phyloP scores from a whole-genome alignment of 2,113 vertebrate species.

The Periophthalmus modestus region DNA sequence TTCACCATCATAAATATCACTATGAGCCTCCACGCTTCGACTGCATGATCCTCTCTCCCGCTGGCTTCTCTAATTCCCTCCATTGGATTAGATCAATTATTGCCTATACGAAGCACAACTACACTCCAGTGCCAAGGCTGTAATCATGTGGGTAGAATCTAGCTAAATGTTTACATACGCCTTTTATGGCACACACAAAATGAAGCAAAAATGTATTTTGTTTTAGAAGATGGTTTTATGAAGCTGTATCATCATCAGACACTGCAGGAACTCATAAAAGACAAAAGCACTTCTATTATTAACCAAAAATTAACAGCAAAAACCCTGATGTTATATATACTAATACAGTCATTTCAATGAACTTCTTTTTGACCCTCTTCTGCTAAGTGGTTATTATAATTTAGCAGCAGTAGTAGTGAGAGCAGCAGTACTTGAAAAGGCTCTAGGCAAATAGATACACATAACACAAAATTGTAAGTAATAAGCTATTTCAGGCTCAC shows the following conservation, averaged over 20 bases:
- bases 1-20: slow-evolving; percentile 36
- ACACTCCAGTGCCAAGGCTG: not conserved
- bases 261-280: slow-evolving; percentile 12
- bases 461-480: too few relatives aligned
- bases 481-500: too few relatives aligned
- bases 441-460: too few relatives aligned
- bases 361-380: not conserved
- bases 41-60: slow-evolving; percentile 14
- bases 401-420: too few relatives aligned
- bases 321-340: not conserved
- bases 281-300: not conserved
- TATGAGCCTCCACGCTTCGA: slow-evolving; percentile 25
- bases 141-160: slow-evolving; percentile 1
- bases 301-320: not conserved
- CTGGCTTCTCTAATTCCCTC: slow-evolving; percentile 19
- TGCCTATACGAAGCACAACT: not conserved
- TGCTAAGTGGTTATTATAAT: too few relatives aligned
- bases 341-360: not conserved
- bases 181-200: slow-evolving; percentile 1
- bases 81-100: slow-evolving; percentile 12
- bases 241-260: slow-evolving; percentile 25
- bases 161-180: slow-evolving; percentile 7
- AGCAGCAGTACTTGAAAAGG: too few relatives aligned
- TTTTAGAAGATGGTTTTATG: slow-evolving; percentile 39
- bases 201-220: slow-evolving; percentile 6